Evolutionary conservation across 2,113 vertebrate genomes (phyloP).

Genomic region (Indri indri): DNA sequence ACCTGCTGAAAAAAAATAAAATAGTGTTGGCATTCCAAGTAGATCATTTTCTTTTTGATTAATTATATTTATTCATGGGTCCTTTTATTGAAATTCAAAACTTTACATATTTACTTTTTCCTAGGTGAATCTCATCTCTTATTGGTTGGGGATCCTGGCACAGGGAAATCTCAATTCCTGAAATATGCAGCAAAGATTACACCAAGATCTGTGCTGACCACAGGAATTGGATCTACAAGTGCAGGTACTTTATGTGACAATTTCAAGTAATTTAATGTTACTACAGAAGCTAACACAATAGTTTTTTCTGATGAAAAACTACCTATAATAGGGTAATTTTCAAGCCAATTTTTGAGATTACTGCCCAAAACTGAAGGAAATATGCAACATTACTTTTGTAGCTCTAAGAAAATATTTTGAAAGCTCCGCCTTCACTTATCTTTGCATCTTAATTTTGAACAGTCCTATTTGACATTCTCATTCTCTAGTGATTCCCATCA

Average conservation of each 20-base stretch:
- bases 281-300: background rate
- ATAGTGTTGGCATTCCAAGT: background rate
- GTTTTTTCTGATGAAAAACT: background rate
- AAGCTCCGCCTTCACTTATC: background rate
- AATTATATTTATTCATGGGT: background rate
- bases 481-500: background rate
- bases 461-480: background rate
- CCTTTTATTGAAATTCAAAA: slow-evolving; percentile 30
- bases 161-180: slow-evolving; percentile 98
- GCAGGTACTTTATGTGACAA: slow-evolving; percentile 87
- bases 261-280: slow-evolving; percentile 40
- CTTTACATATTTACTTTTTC: slow-evolving; percentile 41
- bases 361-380: slow-evolving; percentile 18
- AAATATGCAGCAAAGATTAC: slow-evolving; percentile 98
- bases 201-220: slow-evolving; percentile 94
- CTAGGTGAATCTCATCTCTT: slow-evolving; percentile 96
- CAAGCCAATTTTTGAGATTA: slow-evolving; percentile 1
- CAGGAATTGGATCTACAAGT: slow-evolving; percentile 97
- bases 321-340: background rate
- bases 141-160: slow-evolving; percentile 97
- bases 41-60: slow-evolving; percentile 18
- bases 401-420: slow-evolving; percentile 30
- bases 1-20: background rate
- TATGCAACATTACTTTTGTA: background rate
- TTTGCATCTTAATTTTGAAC: slow-evolving; percentile 55